phyloP scores from a whole-genome alignment of 2,113 vertebrate species.

The Peromyscus leucopus region DNA sequence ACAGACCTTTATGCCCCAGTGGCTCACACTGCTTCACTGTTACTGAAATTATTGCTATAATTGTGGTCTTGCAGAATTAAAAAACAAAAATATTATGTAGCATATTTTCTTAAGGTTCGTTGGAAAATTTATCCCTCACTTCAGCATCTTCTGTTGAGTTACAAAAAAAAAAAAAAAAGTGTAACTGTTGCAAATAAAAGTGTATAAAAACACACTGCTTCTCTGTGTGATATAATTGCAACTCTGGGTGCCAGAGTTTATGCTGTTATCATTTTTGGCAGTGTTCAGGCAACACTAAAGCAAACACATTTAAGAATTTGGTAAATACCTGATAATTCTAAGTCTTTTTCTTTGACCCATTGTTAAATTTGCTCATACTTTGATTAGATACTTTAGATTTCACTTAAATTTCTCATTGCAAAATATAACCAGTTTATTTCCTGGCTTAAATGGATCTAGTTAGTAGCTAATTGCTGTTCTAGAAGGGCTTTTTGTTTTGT shows the following conservation, averaged over 20 bases:
- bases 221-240: not conserved
- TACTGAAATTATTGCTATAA: slow-evolving; percentile 15
- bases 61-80: not conserved
- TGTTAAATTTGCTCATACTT: slow-evolving; percentile 29
- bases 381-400: slow-evolving; percentile 54
- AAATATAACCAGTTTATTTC: slow-evolving; percentile 50
- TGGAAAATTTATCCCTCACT: slow-evolving; percentile 15
- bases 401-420: slow-evolving; percentile 51
- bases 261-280: slow-evolving; percentile 15
- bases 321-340: slow-evolving; percentile 26
- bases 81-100: slow-evolving; percentile 37
- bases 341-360: slow-evolving; percentile 3
- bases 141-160: slow-evolving; percentile 6
- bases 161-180: not conserved
- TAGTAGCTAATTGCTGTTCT: slow-evolving; percentile 19
- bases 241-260: not conserved
- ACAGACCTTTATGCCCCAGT: not conserved
- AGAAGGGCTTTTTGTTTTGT: not conserved
- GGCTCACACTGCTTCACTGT: not conserved
- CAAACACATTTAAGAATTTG: slow-evolving; percentile 29
- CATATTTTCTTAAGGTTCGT: slow-evolving; percentile 44
- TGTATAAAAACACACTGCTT: not conserved
- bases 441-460: slow-evolving; percentile 26
- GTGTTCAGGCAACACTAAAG: slow-evolving; percentile 36
- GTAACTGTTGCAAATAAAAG: slow-evolving; percentile 19